Percentiles rank a stretch among this genome's conserved stretches.
These are phyloP conservation scores for Pseudolycoriella hygida DNA, from an alignment of 2,888 invertebrate species.

Conservation along the genomic window DNA sequence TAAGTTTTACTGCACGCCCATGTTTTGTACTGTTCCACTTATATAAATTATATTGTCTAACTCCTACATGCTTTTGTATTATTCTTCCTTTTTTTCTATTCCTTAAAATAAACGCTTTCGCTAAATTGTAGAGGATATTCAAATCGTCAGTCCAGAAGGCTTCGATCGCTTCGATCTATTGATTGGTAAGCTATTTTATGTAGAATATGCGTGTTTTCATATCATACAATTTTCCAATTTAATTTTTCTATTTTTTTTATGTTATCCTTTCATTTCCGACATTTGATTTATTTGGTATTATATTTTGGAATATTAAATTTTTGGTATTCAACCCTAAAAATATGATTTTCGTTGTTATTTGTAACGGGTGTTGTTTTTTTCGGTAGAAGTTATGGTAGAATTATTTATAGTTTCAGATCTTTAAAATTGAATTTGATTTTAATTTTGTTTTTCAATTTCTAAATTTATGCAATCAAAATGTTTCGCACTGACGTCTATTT, in stretches of 20 bases:
- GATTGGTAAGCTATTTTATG: slow-evolving; percentile 17
- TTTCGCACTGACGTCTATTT: too few species aligned
- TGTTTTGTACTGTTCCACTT: too few species aligned
- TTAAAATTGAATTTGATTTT: not conserved
- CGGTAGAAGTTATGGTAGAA: too few species aligned
- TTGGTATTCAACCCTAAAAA: not conserved
- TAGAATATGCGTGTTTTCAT: slow-evolving; percentile 4
- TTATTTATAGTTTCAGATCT: not conserved
- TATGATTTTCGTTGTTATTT: not conserved
- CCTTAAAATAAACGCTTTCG: not conserved
- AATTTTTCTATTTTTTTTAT: slow-evolving; percentile 1
- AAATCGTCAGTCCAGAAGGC: slow-evolving; percentile 26
- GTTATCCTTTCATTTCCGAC: not conserved
- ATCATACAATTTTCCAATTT: not conserved
- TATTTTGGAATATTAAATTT: not conserved
- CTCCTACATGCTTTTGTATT: too few species aligned
- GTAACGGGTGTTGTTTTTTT: not conserved
- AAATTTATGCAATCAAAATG: too few species aligned
- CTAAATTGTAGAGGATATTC: slow-evolving; percentile 21
- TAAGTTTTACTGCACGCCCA: too few species aligned
- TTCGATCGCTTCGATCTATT: slow-evolving; percentile 26
- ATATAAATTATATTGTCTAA: too few species aligned
- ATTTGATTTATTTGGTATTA: not conserved
- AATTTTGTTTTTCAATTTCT: not conserved
- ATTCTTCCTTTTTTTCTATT: too few species aligned